Base-by-base conservation (phyloP, 2,888 invertebrate genomes). In the Eudemis profundana region DNA sequence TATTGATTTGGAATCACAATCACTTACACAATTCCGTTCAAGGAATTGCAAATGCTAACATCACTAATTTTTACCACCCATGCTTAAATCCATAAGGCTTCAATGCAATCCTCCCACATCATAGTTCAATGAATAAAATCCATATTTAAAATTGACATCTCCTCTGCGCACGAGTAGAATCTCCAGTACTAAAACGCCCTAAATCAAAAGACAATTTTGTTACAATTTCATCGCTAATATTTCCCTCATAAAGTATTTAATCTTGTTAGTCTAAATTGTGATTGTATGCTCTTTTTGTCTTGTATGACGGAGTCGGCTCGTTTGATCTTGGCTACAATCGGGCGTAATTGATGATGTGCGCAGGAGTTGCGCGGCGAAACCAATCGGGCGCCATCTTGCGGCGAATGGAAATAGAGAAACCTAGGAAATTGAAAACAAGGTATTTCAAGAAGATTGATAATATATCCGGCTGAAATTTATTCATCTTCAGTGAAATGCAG, bases 291-390 rank as follows among this genome's bases (percentile, higher is more conserved):
- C 10, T 27, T 2, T 42, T n/a, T 14, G 4, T 38, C 21, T 56
- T 17, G 12, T 29, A 29, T 29, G 29, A 8, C 27, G 15, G 2
- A 29, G 78, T 67, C 86, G 88, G 87, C 74, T 63, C 73, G 87
- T 91, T 90, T 90, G 91, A 91, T 90, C 90, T 89, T 84, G 76
- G 85, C 86, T 85, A 90, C 90, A 90, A 90, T 90, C 89, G 86
- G 70, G 69, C 70, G 79, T 90, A 89, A 91, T 91, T 90, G 89
- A 91, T 90, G 90, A 86, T 87, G 84, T 79, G 74, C 71, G 72
- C 77, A 73, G 75, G 75, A 81, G 78, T 72, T 80, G 74, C 76
- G 76, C 69, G 73, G 83, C 75, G 81, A 82, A 60, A 61, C 66
- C 56, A 68, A 66, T 76, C 78, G 76, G 74, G 70, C 68, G 60